Conservation (phyloP, 37 sponge, comb jelly and placozoan genomes). For the Tethya wilhelma region DNA sequence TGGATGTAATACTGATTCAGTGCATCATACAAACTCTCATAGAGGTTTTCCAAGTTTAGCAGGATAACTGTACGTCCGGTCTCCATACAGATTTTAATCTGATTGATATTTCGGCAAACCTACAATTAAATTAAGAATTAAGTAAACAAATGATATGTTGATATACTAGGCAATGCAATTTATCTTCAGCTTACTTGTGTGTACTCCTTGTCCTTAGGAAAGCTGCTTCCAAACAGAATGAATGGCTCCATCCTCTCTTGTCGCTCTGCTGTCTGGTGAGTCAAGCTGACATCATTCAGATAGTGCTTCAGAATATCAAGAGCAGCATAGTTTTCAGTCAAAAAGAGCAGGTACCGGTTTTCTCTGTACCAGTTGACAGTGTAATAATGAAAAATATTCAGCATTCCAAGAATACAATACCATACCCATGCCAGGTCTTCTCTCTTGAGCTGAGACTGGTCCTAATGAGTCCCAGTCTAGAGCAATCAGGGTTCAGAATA, state of each 20-base stretch:
- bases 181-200: constrained; percentile 66
- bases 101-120: constrained; percentile 92
- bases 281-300: constrained; percentile 8
- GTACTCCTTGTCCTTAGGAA: constrained; percentile 93
- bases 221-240: constrained; percentile 93
- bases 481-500: constrained; percentile 67
- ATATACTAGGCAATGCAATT: neutral
- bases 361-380: constrained; percentile 51
- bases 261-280: neutral
- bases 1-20: constrained; percentile 94
- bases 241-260: constrained; percentile 32
- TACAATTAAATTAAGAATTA: constrained; percentile 3
- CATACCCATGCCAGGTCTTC: constrained; percentile 75
- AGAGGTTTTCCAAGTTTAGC: constrained; percentile 92
- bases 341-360: constrained; percentile 88
- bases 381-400: neutral
- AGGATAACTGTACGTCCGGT: constrained; percentile 89
- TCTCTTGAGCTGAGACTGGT: constrained; percentile 69
- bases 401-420: neutral
- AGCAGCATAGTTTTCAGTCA: constrained; percentile 94
- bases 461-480: constrained; percentile 74
- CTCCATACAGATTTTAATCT: constrained; percentile 96
- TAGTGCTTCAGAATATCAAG: constrained; percentile 72
- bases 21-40: constrained; percentile 96
- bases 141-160: neutral